Evolutionary conservation across 1,140 invertebrate species (phyloP), one percentile per base, ranked within the genome.

Genomic region (Drosophila obscura): DNA sequence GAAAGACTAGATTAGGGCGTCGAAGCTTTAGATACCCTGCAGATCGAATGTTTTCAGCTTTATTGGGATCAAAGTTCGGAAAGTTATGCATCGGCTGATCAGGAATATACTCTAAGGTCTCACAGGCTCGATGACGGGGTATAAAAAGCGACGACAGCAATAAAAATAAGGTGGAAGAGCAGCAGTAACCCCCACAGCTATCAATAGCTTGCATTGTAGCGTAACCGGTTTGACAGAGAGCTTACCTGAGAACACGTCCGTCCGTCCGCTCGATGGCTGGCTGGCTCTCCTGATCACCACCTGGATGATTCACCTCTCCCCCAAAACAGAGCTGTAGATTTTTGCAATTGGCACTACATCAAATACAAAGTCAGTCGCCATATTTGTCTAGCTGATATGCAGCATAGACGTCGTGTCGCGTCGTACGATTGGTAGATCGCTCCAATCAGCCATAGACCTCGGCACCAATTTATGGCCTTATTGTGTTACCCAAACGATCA

Each of bases 321-420:
- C 51, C 48, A 13, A 24, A 41, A 46, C 31, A 62, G 50, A 39
- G 49, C 63, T 73, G 59, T 74, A 35, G 53, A 59, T 57, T 74
- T 74, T 74, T 74, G 72, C 72, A 55, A 52, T 74, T 74, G 52
- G 31, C 69, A 73, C 72, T 73, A 62, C 26, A 53, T 35, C 11
- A 74, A 46, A 65, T 11, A 46, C 44, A 35, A 66, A 52, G n/a
- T 15, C 6, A 5, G 39, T 19, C 26, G 50, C 71, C 41, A 49
- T 74, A 43, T 74, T 74, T 65, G 52, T 57, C 7, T 43, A 44
- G 15, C 66, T 58, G 66, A 68, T 67, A 67, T 31, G 8, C 4
- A 44, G 13, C 41, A 19, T 67, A 19, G 19, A 19, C 19, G 19
- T 19, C 16, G 16, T 16, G 16, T 16, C 28, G 8, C 8, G 2